These are phyloP conservation scores for Drosophila leonis DNA, from an alignment of 2,888 invertebrate genomes.

Conservation along the genomic window DNA sequence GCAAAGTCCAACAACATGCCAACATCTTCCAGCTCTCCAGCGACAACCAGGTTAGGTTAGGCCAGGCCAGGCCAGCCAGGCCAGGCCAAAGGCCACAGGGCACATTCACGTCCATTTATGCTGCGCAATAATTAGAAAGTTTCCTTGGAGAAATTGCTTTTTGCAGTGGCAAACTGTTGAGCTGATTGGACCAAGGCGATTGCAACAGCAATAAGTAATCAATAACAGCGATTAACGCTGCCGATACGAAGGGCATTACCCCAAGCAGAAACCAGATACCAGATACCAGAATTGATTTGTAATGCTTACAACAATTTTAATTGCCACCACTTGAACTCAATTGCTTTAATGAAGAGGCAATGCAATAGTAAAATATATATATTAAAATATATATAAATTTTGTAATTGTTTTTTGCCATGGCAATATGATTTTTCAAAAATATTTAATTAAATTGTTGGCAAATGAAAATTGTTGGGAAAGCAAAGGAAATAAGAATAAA, in stretches of 20 bases:
- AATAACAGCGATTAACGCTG: conserved; percentile 39
- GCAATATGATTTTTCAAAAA: neutral
- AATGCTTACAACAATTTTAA: neutral
- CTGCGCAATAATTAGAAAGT: conserved; percentile 53
- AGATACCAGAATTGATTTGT: conserved; percentile 23
- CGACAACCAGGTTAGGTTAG: conserved; percentile 1
- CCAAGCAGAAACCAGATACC: conserved; percentile 8
- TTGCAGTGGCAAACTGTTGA: conserved; percentile 23
- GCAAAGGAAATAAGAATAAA: neutral
- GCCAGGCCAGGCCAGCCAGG: neutral
- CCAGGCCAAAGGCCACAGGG: conserved; percentile 1
- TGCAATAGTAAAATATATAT: neutral
- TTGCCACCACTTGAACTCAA: neutral
- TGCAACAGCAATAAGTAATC: conserved; percentile 46
- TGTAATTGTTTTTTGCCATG: neutral
- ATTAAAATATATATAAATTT: too few relatives aligned
- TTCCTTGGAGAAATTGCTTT: conserved; percentile 19
- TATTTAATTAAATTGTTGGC: neutral
- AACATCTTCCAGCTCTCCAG: conserved; percentile 4
- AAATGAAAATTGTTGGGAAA: neutral
- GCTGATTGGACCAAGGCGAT: conserved; percentile 37
- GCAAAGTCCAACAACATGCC: conserved; percentile 15
- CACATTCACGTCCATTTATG: conserved; percentile 37
- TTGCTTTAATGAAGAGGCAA: neutral
- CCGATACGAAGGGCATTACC: neutral